Conservation (phyloP, 2,113 vertebrate genomes). For the Plecotus auritus region DNA sequence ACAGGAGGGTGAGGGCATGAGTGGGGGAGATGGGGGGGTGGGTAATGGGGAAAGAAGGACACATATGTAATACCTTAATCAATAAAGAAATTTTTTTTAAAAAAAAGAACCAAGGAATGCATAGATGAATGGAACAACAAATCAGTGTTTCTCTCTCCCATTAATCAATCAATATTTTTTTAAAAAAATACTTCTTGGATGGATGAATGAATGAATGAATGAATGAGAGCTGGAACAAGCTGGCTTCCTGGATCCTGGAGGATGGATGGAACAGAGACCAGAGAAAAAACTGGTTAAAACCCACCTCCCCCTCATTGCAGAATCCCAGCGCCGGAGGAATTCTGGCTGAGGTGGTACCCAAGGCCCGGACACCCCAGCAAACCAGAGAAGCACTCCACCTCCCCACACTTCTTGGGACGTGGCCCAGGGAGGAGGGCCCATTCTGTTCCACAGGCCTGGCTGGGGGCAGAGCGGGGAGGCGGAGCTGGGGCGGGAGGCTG, state of each 20-base stretch:
- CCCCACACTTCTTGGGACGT: not conserved
- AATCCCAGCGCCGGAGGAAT: too few species aligned
- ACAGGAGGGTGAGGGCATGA: too few species aligned
- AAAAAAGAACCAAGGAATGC: too few species aligned
- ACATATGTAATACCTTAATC: too few species aligned
- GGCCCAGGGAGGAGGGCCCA: not conserved
- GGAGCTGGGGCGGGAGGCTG: not conserved
- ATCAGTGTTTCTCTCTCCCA: too few species aligned
- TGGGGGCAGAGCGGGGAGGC: not conserved
- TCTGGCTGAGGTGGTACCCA: not conserved
- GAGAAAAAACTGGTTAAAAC: not conserved
- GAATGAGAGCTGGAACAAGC: not conserved
- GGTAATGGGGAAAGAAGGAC: too few species aligned
- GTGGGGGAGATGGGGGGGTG: too few species aligned
- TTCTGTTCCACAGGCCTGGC: rapidly evolving
- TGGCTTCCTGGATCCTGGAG: not conserved
- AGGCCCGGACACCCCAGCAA: not conserved
- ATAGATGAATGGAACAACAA: too few species aligned
- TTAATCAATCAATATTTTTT: too few species aligned
- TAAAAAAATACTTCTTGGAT: not conserved
- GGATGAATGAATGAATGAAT: not conserved
- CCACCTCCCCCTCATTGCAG: not conserved
- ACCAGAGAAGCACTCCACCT: not conserved
- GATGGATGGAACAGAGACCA: not conserved
- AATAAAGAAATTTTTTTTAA: too few species aligned